A percentile compares a stretch with the other conserved stretches of the same genome.
phyloP scores from a whole-genome alignment of 2,888 invertebrate genomes.

The Apamea anceps region DNA sequence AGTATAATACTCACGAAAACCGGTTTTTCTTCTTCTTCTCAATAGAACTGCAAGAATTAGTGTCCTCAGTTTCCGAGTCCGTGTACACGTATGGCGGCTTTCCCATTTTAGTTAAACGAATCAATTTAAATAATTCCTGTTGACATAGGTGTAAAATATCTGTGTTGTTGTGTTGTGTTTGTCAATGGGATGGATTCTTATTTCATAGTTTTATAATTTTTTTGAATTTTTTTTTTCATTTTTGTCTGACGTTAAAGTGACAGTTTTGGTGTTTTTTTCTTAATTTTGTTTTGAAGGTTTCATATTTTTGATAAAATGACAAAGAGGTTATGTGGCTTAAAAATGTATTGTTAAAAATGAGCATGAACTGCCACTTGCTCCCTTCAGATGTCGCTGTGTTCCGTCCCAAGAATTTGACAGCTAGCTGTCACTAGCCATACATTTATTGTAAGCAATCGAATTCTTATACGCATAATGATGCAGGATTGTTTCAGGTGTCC shows the following conservation, averaged over 20 bases:
- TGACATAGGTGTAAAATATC: not conserved
- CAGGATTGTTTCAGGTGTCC: no score
- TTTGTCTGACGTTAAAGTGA: conserved; percentile 12
- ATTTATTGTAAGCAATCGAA: no score
- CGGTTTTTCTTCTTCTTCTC: conserved; percentile 80
- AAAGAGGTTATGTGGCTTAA: not conserved
- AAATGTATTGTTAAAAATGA: not conserved
- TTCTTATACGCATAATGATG: no score
- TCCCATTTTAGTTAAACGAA: conserved; percentile 71
- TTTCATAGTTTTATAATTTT: conserved; percentile 30
- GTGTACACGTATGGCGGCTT: conserved; percentile 73
- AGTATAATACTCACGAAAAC: conserved; percentile 74
- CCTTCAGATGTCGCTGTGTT: no score
- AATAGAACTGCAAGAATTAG: conserved; percentile 71
- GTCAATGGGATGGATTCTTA: not conserved
- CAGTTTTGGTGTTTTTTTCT: not conserved
- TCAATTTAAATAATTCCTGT: conserved; percentile 10
- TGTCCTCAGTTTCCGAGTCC: conserved; percentile 78
- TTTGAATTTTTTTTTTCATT: conserved; percentile 26
- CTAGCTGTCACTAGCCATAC: no score
- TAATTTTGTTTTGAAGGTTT: not conserved
- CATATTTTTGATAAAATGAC: not conserved
- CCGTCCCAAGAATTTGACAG: no score
- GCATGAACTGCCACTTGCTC: no score
- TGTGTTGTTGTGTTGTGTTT: not conserved